Evolutionary conservation across 2,797 vertebrate species (phyloP).

Genomic region (Gymnocypris eckloni): DNA sequence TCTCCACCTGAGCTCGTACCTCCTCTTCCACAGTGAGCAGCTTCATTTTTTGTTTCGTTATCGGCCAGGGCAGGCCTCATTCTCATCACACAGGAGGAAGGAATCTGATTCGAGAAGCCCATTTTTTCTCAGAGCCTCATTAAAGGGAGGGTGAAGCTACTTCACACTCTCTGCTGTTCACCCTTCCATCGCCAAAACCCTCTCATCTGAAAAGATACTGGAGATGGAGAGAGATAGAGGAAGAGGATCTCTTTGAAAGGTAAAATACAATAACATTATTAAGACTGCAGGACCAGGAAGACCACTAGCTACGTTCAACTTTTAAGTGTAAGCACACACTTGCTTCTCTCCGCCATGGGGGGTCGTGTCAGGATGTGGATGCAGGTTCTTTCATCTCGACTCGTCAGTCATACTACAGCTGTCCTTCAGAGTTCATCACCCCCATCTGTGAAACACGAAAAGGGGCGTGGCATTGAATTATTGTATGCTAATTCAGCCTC

Average conservation of each 20-base stretch:
- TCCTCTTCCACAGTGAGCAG: constrained; percentile 35
- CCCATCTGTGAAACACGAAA: constrained; percentile 74
- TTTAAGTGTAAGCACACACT: constrained; percentile 6
- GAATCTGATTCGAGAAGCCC: constrained; percentile 57
- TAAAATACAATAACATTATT: constrained; percentile 42
- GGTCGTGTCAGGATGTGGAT: constrained; percentile 9
- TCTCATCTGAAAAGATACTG: constrained; percentile 62
- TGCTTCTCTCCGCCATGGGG: neutral
- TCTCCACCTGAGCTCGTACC: constrained; percentile 46
- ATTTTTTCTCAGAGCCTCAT: constrained; percentile 60
- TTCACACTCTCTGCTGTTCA: constrained; percentile 54
- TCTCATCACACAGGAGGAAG: constrained; percentile 39
- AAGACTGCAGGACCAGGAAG: constrained; percentile 25
- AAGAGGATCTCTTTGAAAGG: constrained; percentile 31
- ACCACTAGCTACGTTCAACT: constrained; percentile 5
- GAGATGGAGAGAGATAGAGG: neutral
- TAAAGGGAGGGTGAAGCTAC: constrained; percentile 54
- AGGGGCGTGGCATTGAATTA: constrained; percentile 81
- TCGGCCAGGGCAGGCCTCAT: constrained; percentile 40
- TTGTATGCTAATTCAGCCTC: constrained; percentile 75
- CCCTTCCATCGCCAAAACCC: constrained; percentile 68
- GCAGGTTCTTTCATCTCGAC: neutral
- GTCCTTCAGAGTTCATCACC: constrained; percentile 49
- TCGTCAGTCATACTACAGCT: constrained; percentile 5
- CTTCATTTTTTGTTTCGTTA: constrained; percentile 46